These are phyloP conservation scores for Malurus splendens DNA, from an alignment of 2,797 vertebrate species.

Conservation along the genomic window DNA sequence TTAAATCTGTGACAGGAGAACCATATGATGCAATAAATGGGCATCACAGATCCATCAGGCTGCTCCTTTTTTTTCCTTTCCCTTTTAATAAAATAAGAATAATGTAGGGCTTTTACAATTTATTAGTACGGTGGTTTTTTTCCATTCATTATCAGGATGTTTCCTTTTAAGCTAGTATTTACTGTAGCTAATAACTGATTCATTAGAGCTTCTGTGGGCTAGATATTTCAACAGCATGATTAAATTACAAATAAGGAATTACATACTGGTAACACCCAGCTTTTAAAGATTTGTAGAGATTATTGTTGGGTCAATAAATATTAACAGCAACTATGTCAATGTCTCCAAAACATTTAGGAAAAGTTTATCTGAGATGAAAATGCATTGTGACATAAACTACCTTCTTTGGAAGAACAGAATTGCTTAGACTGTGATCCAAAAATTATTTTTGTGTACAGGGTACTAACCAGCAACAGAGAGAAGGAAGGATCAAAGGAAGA, in stretches of 20 bases:
- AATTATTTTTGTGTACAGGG: background rate
- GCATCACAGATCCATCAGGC: background rate
- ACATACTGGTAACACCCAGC: background rate
- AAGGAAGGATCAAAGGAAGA: background rate
- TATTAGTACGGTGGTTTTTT: background rate
- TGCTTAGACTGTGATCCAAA: background rate
- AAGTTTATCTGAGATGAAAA: background rate
- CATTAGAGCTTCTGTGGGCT: background rate
- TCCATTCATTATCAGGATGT: background rate
- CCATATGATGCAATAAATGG: background rate
- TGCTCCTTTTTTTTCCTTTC: background rate
- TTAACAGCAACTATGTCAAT: background rate
- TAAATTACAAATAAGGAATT: slow-evolving; percentile 51
- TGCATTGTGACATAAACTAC: background rate
- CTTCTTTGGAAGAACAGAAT: background rate
- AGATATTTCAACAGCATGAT: slow-evolving; percentile 33
- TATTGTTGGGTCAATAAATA: slow-evolving; percentile 2
- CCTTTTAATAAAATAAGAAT: background rate
- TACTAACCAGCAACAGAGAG: background rate
- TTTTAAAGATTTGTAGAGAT: slow-evolving; percentile 37
- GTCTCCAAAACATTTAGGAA: background rate
- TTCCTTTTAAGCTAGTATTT: slow-evolving; percentile 1
- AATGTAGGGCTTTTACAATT: background rate
- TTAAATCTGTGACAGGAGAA: background rate
- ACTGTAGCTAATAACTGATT: slow-evolving; percentile 17